Evolutionary conservation across 2,888 invertebrate genomes (phyloP).

Genomic region (Gryllus longicercus): DNA sequence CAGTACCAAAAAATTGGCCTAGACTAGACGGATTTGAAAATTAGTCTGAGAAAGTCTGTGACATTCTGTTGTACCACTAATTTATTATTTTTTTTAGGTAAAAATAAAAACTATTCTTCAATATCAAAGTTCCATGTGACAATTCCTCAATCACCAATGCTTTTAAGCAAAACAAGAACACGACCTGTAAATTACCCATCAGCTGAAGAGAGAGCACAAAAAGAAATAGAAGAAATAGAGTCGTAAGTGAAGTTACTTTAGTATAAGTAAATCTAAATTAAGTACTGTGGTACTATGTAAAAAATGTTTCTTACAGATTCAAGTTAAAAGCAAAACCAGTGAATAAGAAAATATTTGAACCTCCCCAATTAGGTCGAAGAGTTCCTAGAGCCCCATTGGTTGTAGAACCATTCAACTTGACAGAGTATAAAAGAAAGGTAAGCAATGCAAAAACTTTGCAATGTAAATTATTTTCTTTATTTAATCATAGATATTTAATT

Average conservation of each 20-base stretch:
- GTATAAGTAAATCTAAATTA: not conserved
- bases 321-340: not conserved
- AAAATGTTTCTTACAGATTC: not conserved
- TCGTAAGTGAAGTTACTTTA: not conserved
- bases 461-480: no score
- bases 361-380: not conserved
- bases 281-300: not conserved
- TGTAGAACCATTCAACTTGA: not conserved
- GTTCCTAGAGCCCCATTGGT: not conserved
- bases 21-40: no score
- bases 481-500: no score
- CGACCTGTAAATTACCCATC: not conserved
- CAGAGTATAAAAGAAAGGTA: not conserved
- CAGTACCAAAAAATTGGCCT: no score
- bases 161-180: not conserved
- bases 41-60: no score
- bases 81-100: no score
- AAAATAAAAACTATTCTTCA: no score
- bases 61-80: no score
- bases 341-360: not conserved
- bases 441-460: not conserved
- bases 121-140: not conserved
- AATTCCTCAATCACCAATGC: not conserved
- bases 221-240: constrained; percentile 1
- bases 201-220: not conserved